Evolutionary conservation across 2,888 invertebrate species (phyloP).

Genomic region (Trachelus iudaicus): DNA sequence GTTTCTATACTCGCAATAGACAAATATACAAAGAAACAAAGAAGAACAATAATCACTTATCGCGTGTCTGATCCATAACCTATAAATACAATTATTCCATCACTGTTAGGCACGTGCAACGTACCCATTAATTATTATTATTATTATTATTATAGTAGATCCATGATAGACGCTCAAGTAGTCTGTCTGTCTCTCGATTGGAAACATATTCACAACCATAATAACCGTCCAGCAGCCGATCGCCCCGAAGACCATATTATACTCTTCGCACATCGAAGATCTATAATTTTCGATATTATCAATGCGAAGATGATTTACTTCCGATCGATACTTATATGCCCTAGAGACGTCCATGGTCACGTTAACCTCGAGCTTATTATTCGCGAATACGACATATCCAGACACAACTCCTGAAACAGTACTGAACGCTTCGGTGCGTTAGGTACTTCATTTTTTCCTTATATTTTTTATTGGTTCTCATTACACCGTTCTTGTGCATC

Average conservation of each 20-base stretch:
- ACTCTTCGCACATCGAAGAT: not conserved
- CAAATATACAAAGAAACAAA: constrained; percentile 4
- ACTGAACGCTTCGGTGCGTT: not conserved
- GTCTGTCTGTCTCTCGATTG: not conserved
- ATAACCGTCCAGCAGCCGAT: not conserved
- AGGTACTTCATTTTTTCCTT: not conserved
- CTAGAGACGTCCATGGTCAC: not conserved
- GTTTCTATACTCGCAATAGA: not conserved
- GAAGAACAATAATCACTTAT: constrained; percentile 12
- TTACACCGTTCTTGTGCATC: not conserved
- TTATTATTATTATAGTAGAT: not conserved
- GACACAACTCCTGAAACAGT: not conserved
- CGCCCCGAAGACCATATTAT: not conserved
- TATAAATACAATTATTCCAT: constrained; percentile 4
- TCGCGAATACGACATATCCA: not conserved
- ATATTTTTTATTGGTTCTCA: not conserved
- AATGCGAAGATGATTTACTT: not conserved
- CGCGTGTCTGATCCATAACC: not conserved
- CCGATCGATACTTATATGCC: not conserved
- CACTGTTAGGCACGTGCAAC: not conserved
- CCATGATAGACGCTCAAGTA: not conserved
- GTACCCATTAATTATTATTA: not conserved
- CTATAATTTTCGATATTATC: not conserved
- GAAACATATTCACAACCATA: constrained; percentile 7
- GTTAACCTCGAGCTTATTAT: not conserved